Conservation (phyloP, 2,797 vertebrate genomes). For the Aotus griseimembra region DNA sequence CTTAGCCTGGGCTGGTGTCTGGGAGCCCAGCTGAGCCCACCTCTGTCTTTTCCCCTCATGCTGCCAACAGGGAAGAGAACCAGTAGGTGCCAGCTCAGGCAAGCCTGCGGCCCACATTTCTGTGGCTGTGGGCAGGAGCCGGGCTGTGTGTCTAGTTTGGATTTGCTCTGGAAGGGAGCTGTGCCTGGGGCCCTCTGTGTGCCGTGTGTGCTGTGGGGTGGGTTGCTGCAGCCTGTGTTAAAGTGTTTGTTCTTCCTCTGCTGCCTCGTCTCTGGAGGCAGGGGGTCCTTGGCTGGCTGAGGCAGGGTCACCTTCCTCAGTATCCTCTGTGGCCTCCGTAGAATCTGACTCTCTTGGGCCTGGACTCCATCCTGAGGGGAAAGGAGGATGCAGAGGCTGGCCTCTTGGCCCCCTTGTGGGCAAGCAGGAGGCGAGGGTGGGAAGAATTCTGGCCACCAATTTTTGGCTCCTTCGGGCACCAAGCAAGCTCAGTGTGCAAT, state of each 20-base stretch:
- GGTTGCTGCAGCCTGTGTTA: constrained; percentile 57
- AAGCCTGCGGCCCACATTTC: neutral
- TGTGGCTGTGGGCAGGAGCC: neutral
- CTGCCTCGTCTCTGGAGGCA: neutral
- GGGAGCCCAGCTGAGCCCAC: constrained; percentile 37
- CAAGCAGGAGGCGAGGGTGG: neutral
- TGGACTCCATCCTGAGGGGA: constrained; percentile 21
- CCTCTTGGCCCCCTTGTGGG: neutral
- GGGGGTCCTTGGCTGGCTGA: neutral
- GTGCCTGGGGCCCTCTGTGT: neutral
- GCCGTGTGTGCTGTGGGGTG: constrained; percentile 1
- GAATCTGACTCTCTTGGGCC: constrained; percentile 47
- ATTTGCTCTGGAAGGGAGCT: constrained; percentile 37
- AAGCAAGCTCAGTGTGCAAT: neutral
- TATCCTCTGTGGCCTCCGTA: constrained; percentile 24
- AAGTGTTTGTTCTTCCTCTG: constrained; percentile 35
- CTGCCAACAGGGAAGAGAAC: constrained; percentile 87
- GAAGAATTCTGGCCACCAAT: neutral
- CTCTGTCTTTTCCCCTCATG: constrained; percentile 76
- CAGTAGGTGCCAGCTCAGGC: constrained; percentile 82
- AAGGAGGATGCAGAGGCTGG: constrained; percentile 49
- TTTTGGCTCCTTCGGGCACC: neutral
- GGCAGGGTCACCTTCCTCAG: neutral
- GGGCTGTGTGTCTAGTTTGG: constrained; percentile 33
- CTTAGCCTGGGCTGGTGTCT: constrained; percentile 13